Evolutionary conservation across 2,888 invertebrate species (phyloP).

Genomic region (Scaptodrosophila latifasciaeformis): DNA sequence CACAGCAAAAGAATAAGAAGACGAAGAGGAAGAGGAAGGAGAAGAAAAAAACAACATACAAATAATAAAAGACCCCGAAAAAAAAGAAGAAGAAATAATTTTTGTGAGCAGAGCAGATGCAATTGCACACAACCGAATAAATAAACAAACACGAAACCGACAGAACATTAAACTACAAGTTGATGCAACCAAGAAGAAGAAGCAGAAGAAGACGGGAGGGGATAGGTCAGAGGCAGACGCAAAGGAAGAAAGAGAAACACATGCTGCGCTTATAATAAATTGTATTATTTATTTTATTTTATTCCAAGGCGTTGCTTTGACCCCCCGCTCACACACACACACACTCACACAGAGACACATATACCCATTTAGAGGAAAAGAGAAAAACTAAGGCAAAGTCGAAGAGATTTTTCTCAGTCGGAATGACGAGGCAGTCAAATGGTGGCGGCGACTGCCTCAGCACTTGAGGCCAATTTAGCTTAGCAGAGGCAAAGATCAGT

Average conservation of each 20-base stretch:
- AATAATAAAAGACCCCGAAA: too few relatives aligned
- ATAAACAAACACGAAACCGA: neutral
- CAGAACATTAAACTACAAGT: neutral
- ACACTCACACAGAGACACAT: neutral
- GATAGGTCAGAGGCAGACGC: neutral
- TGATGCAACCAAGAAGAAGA: slow-evolving; percentile 29
- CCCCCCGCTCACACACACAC: neutral
- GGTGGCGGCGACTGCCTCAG: neutral
- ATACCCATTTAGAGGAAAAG: too few relatives aligned
- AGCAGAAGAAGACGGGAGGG: neutral
- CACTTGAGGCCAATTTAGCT: slow-evolving; percentile 57
- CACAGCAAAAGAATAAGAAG: slow-evolving; percentile 10
- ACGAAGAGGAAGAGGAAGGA: slow-evolving; percentile 14
- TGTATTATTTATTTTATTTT: slow-evolving; percentile 69
- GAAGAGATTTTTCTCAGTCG: too few relatives aligned
- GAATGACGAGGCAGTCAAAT: too few relatives aligned
- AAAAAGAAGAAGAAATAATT: too few relatives aligned
- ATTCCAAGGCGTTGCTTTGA: slow-evolving; percentile 27
- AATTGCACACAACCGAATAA: slow-evolving; percentile 16
- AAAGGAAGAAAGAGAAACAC: slow-evolving; percentile 28
- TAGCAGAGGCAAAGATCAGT: slow-evolving; percentile 33
- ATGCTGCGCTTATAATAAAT: slow-evolving; percentile 51
- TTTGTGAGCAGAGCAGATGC: slow-evolving; percentile 46
- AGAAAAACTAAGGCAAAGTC: neutral
- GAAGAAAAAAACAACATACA: too few relatives aligned